A percentile compares a stretch with the other conserved stretches of the same genome.
Conservation (phyloP, 2,113 vertebrate species). For the Esox niger region DNA sequence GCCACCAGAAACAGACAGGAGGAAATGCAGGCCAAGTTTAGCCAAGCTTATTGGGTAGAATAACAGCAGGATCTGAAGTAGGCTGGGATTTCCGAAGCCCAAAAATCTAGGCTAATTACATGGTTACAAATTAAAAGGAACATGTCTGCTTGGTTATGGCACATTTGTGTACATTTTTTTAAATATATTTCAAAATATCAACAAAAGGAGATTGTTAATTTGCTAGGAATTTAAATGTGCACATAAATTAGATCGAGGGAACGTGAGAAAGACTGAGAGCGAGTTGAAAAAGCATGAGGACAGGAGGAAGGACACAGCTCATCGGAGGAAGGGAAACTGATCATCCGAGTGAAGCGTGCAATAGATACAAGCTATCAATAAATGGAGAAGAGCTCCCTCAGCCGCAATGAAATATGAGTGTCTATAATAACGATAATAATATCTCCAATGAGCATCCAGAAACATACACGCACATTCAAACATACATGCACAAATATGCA, state of each 20-base stretch:
- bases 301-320: conserved; percentile 37
- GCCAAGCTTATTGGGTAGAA: conserved; percentile 17
- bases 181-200: background rate
- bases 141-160: background rate
- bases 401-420: conserved; percentile 45
- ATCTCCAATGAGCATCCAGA: conserved; percentile 29
- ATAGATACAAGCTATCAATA: conserved; percentile 51
- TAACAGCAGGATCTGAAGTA: conserved; percentile 8
- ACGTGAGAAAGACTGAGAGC: background rate
- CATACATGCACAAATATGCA: background rate
- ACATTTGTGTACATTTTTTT: background rate
- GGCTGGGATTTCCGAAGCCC: background rate
- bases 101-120: background rate
- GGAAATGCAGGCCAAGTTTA: conserved; percentile 15
- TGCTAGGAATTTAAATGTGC: background rate
- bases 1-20: conserved; percentile 29
- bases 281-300: conserved; percentile 18
- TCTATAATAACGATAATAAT: conserved; percentile 32
- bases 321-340: conserved; percentile 36
- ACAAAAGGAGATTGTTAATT: background rate
- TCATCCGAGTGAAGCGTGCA: conserved; percentile 36
- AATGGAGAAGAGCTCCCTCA: conserved; percentile 4
- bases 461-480: conserved; percentile 8
- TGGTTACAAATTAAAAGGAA: background rate
- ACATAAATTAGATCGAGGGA: background rate